Evolutionary conservation across 35 echinoderm and acorn worm genomes (phyloP).

Genomic region (Holothuria glaberrima): DNA sequence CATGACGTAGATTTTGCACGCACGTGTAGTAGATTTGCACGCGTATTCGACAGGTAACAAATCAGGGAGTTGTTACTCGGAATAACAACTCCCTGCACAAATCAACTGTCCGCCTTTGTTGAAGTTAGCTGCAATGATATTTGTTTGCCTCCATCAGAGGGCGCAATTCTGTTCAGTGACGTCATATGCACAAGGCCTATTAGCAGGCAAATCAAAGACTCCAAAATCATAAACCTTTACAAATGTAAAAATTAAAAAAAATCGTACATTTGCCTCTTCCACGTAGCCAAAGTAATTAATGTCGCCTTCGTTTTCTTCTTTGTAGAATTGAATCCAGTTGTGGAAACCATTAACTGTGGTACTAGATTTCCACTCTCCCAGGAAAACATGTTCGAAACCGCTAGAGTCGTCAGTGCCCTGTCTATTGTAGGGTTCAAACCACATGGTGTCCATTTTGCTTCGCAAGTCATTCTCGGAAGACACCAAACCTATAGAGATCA

Average conservation of each 20-base stretch:
- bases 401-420: conserved; percentile 58
- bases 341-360: conserved; percentile 79
- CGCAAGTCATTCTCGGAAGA: conserved; percentile 17
- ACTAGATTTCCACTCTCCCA: conserved; percentile 77
- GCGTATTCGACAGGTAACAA: neutral
- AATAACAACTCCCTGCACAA: no score
- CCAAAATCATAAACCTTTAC: no score
- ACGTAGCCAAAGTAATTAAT: conserved; percentile 86
- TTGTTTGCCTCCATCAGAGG: no score
- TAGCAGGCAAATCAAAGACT: no score
- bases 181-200: no score
- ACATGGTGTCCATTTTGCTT: conserved; percentile 55
- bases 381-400: conserved; percentile 89
- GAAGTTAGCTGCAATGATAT: no score
- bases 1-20: neutral
- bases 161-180: no score
- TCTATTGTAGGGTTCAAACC: conserved; percentile 71
- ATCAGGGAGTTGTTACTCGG: no score
- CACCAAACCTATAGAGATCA: conserved; percentile 48
- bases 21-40: neutral
- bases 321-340: conserved; percentile 87
- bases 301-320: conserved; percentile 66
- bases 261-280: neutral
- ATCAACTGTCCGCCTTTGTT: neutral
- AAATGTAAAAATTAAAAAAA: neutral